A percentile compares a stretch with the other conserved stretches of the same genome.
Conservation (phyloP, 2,113 vertebrate species). For the Scatophagus argus region DNA sequence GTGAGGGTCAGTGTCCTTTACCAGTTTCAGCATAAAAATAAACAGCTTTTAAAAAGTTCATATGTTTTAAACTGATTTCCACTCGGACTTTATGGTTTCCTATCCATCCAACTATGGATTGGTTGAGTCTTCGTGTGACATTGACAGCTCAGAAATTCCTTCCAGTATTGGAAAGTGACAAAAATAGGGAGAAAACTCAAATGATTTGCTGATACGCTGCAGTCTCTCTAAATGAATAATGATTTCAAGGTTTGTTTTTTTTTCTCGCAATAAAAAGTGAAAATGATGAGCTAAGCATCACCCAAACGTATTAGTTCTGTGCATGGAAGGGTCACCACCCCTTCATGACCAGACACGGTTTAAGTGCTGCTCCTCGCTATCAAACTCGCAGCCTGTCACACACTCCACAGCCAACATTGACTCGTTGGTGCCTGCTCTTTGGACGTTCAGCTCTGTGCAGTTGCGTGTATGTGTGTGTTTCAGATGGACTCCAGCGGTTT, state of each 20-base stretch:
- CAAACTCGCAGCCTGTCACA: slow-evolving; percentile 60
- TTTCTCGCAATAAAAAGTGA: neutral
- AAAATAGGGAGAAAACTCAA: neutral
- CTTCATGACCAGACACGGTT: slow-evolving; percentile 14
- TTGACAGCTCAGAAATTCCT: neutral
- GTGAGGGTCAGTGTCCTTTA: neutral
- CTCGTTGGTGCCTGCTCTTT: neutral
- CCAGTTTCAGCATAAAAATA: too few species aligned
- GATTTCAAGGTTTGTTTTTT: neutral
- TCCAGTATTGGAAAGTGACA: neutral
- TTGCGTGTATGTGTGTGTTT: neutral
- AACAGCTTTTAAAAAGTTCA: neutral
- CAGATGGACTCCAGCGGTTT: slow-evolving; percentile 39
- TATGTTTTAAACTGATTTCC: neutral
- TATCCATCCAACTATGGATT: neutral
- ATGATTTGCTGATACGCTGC: neutral
- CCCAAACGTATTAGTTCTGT: too few species aligned
- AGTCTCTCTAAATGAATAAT: slow-evolving; percentile 3
- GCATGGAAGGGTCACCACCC: neutral
- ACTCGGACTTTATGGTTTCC: neutral
- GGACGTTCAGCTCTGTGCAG: slow-evolving; percentile 5
- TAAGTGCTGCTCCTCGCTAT: slow-evolving; percentile 34
- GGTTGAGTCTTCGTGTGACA: neutral
- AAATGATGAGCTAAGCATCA: neutral
- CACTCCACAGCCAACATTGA: slow-evolving; percentile 26